Evolutionary conservation across 2,888 invertebrate species (phyloP).

Genomic region (Sinhomidia bicolor): DNA sequence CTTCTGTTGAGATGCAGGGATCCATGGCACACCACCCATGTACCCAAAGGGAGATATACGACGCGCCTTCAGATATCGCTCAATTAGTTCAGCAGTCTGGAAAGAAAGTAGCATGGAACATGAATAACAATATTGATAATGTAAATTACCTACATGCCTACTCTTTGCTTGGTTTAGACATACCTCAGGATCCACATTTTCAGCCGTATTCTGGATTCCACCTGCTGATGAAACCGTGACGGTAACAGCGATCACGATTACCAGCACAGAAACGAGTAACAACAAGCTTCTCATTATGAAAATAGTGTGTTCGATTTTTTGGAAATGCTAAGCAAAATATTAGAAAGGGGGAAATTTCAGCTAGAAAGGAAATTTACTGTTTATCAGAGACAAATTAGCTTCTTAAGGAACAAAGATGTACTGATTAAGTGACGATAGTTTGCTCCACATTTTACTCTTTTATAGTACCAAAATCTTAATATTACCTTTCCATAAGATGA

Average conservation of each 20-base stretch:
- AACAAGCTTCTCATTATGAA: constrained; percentile 40
- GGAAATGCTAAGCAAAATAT: not conserved
- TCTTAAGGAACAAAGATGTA: not conserved
- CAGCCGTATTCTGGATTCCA: not conserved
- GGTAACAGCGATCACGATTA: constrained; percentile 21
- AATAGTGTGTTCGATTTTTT: not conserved
- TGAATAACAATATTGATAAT: constrained; percentile 2
- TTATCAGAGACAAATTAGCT: no score
- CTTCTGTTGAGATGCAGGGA: constrained; percentile 63
- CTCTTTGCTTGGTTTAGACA: no score
- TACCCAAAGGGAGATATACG: constrained; percentile 74
- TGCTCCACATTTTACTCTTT: not conserved
- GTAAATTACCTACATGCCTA: no score
- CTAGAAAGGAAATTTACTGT: not conserved
- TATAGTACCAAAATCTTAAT: constrained; percentile 21
- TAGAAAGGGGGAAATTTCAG: not conserved
- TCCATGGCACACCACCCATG: constrained; percentile 64
- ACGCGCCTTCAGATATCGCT: constrained; percentile 56
- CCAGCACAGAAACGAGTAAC: not conserved
- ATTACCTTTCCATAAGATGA: not conserved
- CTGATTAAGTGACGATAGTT: not conserved
- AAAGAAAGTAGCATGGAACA: not conserved
- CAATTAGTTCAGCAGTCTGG: constrained; percentile 58
- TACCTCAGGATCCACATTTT: constrained; percentile 58
- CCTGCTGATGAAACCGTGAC: constrained; percentile 22